These are phyloP conservation scores for Cirrhinus molitorella DNA, from an alignment of 2,797 vertebrate species.

Conservation along the genomic window DNA sequence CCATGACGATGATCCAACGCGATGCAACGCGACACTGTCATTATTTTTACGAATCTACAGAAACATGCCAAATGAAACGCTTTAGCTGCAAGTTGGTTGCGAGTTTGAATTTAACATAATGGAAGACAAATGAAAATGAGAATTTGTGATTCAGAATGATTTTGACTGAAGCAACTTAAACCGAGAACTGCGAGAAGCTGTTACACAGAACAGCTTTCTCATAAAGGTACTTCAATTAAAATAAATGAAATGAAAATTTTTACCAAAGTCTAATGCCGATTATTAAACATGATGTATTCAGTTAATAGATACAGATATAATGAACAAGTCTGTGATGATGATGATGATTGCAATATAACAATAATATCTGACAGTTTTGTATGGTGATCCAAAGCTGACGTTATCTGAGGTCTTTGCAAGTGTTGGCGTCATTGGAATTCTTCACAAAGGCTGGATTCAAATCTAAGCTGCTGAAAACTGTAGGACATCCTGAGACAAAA, in stretches of 20 bases:
- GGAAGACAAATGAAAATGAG: too few relatives aligned
- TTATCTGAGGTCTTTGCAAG: not conserved
- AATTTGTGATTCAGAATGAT: too few relatives aligned
- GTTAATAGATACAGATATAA: not conserved
- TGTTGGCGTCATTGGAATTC: not conserved
- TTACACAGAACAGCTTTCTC: too few relatives aligned
- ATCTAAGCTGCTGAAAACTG: not conserved
- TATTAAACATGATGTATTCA: not conserved
- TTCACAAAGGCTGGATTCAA: not conserved
- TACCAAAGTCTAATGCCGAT: not conserved
- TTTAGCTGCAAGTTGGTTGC: not conserved
- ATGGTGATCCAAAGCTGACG: not conserved
- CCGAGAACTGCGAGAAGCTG: too few relatives aligned
- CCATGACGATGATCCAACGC: too few relatives aligned
- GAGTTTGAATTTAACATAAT: not conserved
- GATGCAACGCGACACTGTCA: too few relatives aligned
- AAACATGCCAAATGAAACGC: not conserved
- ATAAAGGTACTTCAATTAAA: not conserved
- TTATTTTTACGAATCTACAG: not conserved
- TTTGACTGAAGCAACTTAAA: too few relatives aligned
- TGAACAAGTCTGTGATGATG: not conserved
- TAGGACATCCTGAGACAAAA: not conserved
- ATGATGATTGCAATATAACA: not conserved
- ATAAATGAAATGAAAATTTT: not conserved
- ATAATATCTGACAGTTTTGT: not conserved